These are phyloP conservation scores for Rhinoptilus africanus DNA, from an alignment of 2,113 vertebrate species.

Conservation along the genomic window DNA sequence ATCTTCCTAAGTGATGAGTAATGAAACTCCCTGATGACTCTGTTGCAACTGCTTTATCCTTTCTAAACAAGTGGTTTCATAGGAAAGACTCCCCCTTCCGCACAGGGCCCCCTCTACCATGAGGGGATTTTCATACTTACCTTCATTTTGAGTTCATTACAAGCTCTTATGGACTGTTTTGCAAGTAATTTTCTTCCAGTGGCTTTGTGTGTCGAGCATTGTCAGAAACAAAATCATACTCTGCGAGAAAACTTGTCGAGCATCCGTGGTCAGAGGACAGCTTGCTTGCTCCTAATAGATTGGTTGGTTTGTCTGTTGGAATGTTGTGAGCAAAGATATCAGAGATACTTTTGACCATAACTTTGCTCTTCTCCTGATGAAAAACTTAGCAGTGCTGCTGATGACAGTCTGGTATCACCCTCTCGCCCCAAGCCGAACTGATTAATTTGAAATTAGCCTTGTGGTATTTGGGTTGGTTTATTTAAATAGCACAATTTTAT, in stretches of 20 bases:
- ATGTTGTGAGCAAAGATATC: not conserved
- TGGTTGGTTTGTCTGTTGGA: not conserved
- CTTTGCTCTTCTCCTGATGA: not conserved
- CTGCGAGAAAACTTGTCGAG: not conserved
- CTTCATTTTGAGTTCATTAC: not conserved
- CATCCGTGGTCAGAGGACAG: not conserved
- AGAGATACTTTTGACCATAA: accelerated
- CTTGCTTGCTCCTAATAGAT: not conserved
- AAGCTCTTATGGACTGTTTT: not conserved
- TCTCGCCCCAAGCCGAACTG: not conserved
- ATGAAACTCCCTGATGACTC: not conserved
- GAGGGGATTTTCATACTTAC: not conserved
- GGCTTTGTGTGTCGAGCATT: not conserved
- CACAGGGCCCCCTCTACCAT: not conserved
- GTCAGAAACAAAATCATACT: not conserved
- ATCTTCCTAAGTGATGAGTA: constrained; percentile 28
- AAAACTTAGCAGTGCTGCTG: not conserved
- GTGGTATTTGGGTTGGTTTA: not conserved
- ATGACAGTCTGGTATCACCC: accelerated
- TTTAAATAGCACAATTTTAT: not conserved
- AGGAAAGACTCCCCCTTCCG: not conserved
- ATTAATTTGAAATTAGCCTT: not conserved
- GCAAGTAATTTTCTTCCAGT: not conserved
- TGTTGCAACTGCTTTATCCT: not conserved
- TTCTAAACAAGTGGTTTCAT: not conserved